Percentiles rank a stretch among this genome's conserved stretches.
Evolutionary conservation across 2,888 invertebrate genomes (phyloP).

Genomic region (Heliconius charithonia): DNA sequence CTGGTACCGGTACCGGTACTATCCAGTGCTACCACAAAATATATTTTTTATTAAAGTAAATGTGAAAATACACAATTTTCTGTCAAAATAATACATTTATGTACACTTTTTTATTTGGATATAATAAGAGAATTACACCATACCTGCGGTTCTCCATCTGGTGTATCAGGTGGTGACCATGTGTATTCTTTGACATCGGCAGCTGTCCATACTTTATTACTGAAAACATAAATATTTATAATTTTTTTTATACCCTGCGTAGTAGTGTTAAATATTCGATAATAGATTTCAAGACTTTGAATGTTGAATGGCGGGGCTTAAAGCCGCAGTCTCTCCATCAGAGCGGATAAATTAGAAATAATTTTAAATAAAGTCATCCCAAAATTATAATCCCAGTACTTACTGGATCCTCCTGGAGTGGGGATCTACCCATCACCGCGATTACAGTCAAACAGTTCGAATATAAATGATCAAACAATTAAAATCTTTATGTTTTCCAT

Average conservation of each 20-base stretch:
- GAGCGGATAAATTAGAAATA: no score
- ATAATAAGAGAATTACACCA: constrained; percentile 16
- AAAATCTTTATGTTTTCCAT: not conserved
- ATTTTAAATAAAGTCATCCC: no score
- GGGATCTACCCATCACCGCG: no score
- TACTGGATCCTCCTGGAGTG: no score
- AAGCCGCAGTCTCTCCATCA: not conserved
- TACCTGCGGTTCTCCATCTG: constrained; percentile 70
- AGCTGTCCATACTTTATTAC: constrained; percentile 87
- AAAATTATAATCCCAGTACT: no score
- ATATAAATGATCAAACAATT: not conserved
- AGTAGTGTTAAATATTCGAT: not conserved
- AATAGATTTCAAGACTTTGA: not conserved
- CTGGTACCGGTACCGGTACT: no score
- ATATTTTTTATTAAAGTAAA: not conserved
- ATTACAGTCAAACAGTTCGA: not conserved
- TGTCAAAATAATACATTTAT: not conserved
- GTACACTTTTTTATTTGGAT: not conserved
- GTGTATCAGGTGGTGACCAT: constrained; percentile 88
- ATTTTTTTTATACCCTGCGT: not conserved
- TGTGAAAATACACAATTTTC: not conserved
- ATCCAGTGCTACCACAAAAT: not conserved
- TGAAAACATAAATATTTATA: constrained; percentile 53
- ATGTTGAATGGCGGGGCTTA: not conserved
- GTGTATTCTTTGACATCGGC: constrained; percentile 96